Conservation (phyloP, 2,888 invertebrate genomes). For the Drosophila bunnanda region DNA sequence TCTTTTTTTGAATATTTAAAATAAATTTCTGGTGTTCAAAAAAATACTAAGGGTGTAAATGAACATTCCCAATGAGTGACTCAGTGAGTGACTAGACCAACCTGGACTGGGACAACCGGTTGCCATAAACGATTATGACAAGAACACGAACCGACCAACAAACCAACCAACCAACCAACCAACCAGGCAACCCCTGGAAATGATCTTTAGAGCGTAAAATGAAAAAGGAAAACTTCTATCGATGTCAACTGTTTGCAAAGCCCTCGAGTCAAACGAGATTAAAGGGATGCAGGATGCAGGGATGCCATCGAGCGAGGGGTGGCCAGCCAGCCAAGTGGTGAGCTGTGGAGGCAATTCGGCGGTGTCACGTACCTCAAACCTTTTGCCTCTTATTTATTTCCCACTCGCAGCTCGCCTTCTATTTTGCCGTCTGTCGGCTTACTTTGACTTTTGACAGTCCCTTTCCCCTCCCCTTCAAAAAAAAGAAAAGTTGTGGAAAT, state of each 20-base stretch:
- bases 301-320: not conserved
- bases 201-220: constrained; percentile 45
- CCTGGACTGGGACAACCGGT: constrained; percentile 44
- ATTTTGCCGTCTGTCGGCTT: constrained; percentile 65
- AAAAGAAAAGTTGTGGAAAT: constrained; percentile 70
- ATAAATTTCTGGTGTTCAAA: not conserved
- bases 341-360: constrained; percentile 31
- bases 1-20: too few species aligned
- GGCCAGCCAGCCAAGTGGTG: constrained; percentile 8
- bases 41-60: not conserved
- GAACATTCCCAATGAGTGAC: constrained; percentile 7
- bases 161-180: not conserved
- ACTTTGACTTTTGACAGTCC: constrained; percentile 77
- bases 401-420: constrained; percentile 25
- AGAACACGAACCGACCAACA: not conserved
- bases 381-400: constrained; percentile 41
- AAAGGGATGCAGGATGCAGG: constrained; percentile 60
- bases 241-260: constrained; percentile 64
- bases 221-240: constrained; percentile 56
- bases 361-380: constrained; percentile 46
- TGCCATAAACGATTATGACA: constrained; percentile 34
- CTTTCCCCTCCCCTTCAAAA: constrained; percentile 19
- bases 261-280: constrained; percentile 64
- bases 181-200: constrained; percentile 24
- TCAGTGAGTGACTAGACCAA: not conserved